Evolutionary conservation across 1,140 invertebrate genomes (phyloP), one percentile per base, ranked within the genome.

Genomic region (Drosophila pseudoananassae): DNA sequence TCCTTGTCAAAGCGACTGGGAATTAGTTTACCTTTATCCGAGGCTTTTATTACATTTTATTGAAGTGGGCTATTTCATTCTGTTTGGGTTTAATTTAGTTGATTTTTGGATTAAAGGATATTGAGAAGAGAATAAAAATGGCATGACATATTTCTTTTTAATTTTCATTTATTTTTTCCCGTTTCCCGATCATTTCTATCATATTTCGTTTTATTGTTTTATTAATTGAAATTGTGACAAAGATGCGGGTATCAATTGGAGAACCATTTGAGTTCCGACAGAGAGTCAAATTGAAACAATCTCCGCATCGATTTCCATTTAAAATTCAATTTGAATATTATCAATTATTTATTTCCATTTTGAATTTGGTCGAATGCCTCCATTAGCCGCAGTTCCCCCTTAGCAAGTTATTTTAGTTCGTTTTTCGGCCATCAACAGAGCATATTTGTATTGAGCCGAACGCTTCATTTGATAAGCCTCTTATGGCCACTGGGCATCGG

Each of bases 381-480:
- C 14, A 51, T 40, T n/a, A 20, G 31, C 14, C 23, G 9, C n/a
- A 4, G 23, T 36, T 10, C n/a, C n/a, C 23, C 10, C n/a, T 5
- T 9, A 36, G 29, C 15, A 45, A 14, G 43, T 36, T 27, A 27
- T 59, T 46, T 60, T 49, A 55, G 63, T 49, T 55, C 17, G 7
- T n/a, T 58, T 57, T 51, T 47, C 14, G 7, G 54, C 27, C 25
- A 45, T 36, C 20, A 59, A 8, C 17, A 25, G 33, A 9, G 59
- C 68, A 71, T 71, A 33, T 71, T 71, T 58, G 31, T 51, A 46
- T 25, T 59, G 46, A 59, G 46, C 46, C 65, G 27, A 27, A 29
- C 54, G 66, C 29, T 59, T 59, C 54, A 71, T 71, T 71, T 59
- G 66, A 31, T 71, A 71, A 71, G 66, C 68, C 68, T 71, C 66